Evolutionary conservation across 2,797 vertebrate species (phyloP).

Genomic region (Ispidina lecontei): DNA sequence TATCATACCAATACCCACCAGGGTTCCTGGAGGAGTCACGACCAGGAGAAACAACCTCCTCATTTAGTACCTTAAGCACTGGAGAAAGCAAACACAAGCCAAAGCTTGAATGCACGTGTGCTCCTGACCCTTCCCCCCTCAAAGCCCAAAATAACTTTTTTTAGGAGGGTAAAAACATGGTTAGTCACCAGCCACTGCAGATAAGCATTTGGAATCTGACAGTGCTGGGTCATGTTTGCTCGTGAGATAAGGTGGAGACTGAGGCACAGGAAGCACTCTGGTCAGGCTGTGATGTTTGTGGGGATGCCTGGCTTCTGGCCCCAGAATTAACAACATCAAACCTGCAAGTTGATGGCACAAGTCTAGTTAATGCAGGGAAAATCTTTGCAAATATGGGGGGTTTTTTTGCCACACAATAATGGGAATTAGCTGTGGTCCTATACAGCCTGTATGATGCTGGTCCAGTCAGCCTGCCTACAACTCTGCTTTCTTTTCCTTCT

Average conservation of each 20-base stretch:
- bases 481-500: not conserved
- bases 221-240: slow-evolving; percentile 47
- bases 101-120: not conserved
- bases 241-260: slow-evolving; percentile 45
- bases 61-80: not conserved
- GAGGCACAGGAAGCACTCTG: slow-evolving; percentile 44
- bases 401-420: not conserved
- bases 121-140: not conserved
- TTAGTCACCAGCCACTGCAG: slow-evolving; percentile 24
- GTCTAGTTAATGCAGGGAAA: not conserved
- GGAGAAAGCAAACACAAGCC: not conserved
- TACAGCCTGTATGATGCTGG: not conserved
- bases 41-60: not conserved
- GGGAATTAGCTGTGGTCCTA: not conserved
- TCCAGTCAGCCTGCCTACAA: not conserved
- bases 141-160: slow-evolving; percentile 40
- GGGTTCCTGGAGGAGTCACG: not conserved
- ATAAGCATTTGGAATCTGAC: slow-evolving; percentile 54
- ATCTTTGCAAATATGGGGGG: not conserved
- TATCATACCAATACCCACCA: slow-evolving; percentile 7
- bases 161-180: slow-evolving; percentile 12
- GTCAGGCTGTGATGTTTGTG: slow-evolving; percentile 1
- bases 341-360: not conserved
- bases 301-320: slow-evolving; percentile 4
- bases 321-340: slow-evolving; percentile 21